A percentile compares a stretch with the other conserved stretches of the same genome.
Conservation (phyloP, 2,888 invertebrate species). For the Anthrax anthrax region DNA sequence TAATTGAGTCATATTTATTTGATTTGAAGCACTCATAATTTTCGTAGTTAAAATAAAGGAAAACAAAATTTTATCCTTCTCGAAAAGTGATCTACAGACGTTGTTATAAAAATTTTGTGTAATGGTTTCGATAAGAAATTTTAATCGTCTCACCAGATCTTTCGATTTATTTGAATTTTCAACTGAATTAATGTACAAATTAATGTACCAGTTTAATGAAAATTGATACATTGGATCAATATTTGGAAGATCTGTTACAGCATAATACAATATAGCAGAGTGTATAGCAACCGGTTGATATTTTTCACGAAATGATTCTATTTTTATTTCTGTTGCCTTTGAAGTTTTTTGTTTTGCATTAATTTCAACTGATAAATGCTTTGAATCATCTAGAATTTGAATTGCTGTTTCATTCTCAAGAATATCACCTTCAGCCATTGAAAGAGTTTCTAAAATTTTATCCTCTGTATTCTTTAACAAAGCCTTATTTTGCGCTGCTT, state of each 20-base stretch:
- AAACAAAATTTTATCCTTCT: constrained; percentile 75
- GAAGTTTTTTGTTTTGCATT: constrained; percentile 71
- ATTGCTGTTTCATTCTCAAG: constrained; percentile 84
- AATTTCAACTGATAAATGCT: constrained; percentile 66
- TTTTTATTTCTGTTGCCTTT: constrained; percentile 66
- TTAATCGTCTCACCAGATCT: constrained; percentile 58
- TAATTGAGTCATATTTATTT: constrained; percentile 51
- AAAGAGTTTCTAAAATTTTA: constrained; percentile 70
- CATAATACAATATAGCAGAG: constrained; percentile 78
- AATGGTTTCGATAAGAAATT: constrained; percentile 65
- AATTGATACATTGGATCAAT: constrained; percentile 95
- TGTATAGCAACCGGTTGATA: constrained; percentile 79
- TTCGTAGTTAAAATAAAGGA: constrained; percentile 60
- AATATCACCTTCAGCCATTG: constrained; percentile 72
- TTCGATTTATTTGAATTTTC: constrained; percentile 39
- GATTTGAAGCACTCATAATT: constrained; percentile 45
- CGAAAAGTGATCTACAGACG: constrained; percentile 80
- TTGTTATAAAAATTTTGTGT: constrained; percentile 72
- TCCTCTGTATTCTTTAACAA: constrained; percentile 77
- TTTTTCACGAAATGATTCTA: constrained; percentile 62
- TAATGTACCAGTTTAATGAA: constrained; percentile 82
- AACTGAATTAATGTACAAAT: constrained; percentile 40
- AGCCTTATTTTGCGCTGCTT: constrained; percentile 65
- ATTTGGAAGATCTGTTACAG: constrained; percentile 68
- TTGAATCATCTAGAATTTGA: constrained; percentile 73